Evolutionary conservation across 2,797 vertebrate species (phyloP).

Genomic region (Jordanella pulchra): DNA sequence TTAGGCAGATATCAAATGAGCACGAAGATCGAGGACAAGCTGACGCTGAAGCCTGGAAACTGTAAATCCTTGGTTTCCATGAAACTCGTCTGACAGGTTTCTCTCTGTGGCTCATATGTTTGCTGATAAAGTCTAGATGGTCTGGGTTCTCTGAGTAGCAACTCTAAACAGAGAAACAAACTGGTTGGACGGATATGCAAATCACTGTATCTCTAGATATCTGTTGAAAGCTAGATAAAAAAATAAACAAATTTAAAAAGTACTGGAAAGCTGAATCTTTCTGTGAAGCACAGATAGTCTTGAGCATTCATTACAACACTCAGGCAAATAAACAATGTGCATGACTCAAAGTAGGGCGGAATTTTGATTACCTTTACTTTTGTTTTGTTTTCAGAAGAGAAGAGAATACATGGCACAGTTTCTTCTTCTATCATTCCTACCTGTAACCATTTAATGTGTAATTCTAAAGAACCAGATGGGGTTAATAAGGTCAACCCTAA

Average conservation of each 20-base stretch:
- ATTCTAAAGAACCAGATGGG: constrained; percentile 5
- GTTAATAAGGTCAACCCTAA: neutral
- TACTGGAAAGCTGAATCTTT: neutral
- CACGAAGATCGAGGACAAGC: constrained; percentile 9
- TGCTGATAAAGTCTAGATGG: neutral
- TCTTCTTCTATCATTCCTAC: constrained; percentile 1
- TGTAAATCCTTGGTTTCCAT: constrained; percentile 14
- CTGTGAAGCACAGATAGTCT: neutral
- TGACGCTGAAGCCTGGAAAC: neutral
- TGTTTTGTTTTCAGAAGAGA: too few species aligned
- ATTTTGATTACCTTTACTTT: neutral
- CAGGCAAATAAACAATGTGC: neutral
- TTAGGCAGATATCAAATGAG: constrained; percentile 34
- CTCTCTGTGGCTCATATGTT: neutral
- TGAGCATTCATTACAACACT: neutral
- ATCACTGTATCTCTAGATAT: neutral
- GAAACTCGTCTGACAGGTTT: constrained; percentile 50
- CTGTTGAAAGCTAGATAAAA: neutral
- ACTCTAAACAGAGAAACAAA: neutral
- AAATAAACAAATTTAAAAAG: neutral
- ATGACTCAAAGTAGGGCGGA: neutral
- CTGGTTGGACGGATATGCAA: neutral
- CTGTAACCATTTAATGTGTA: neutral
- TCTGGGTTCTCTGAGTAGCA: neutral
- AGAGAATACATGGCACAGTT: neutral